Conservation (phyloP, 2,888 invertebrate species). For the Apotomis capreana region DNA sequence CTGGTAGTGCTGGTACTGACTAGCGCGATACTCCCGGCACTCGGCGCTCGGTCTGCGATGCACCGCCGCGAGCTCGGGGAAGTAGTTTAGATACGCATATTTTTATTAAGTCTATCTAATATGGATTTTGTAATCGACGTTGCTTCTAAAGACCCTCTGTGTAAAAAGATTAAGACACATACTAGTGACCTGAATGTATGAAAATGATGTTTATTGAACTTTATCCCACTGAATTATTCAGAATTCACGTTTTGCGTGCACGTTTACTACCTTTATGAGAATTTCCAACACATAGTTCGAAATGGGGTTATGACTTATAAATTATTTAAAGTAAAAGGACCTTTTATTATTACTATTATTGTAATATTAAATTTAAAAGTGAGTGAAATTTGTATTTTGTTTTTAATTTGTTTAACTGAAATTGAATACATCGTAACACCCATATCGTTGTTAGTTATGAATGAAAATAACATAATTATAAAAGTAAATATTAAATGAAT, state of each 20-base stretch:
- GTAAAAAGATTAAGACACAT: slow-evolving; percentile 81
- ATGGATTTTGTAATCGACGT: slow-evolving; percentile 83
- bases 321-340: slow-evolving; percentile 77
- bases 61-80: slow-evolving; percentile 47
- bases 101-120: slow-evolving; percentile 82
- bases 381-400: slow-evolving; percentile 83
- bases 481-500: slow-evolving; percentile 84
- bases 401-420: slow-evolving; percentile 82
- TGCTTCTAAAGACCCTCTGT: slow-evolving; percentile 82
- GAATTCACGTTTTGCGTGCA: slow-evolving; percentile 80
- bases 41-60: slow-evolving; percentile 20
- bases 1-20: too few species aligned
- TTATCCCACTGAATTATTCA: slow-evolving; percentile 80
- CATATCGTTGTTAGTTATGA: slow-evolving; percentile 84
- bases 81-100: slow-evolving; percentile 82
- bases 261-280: slow-evolving; percentile 74
- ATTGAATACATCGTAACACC: slow-evolving; percentile 83
- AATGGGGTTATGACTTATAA: slow-evolving; percentile 80
- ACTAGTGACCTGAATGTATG: slow-evolving; percentile 83
- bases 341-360: slow-evolving; percentile 80
- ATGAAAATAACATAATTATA: slow-evolving; percentile 84
- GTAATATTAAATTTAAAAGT: slow-evolving; percentile 83
- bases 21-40: too few species aligned
- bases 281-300: slow-evolving; percentile 74
- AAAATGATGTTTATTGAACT: slow-evolving; percentile 75